phyloP scores from a whole-genome alignment of 92 coral and sea anemone genomes.

The Chrysogorgia sp. region DNA sequence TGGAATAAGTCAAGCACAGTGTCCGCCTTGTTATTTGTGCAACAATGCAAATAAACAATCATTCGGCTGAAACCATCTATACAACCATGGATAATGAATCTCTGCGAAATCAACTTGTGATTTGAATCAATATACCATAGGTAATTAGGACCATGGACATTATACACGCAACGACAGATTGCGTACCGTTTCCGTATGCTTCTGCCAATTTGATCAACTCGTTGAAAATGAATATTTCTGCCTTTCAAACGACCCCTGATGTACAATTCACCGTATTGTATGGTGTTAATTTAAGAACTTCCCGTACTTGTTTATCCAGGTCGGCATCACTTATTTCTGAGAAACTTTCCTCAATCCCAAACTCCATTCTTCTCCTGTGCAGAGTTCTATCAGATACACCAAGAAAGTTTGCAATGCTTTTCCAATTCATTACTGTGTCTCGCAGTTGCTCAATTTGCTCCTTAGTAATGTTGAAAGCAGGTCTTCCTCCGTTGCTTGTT shows the following conservation, averaged over 20 bases:
- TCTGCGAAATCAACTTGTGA: too few species aligned
- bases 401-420: constrained; percentile 7
- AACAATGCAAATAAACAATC: too few species aligned
- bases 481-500: constrained; percentile 47
- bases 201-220: too few species aligned
- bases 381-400: background rate
- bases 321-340: constrained; percentile 19
- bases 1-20: too few species aligned
- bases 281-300: constrained; percentile 20
- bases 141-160: too few species aligned
- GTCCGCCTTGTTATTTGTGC: too few species aligned
- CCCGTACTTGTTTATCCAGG: background rate
- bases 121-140: too few species aligned
- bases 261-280: constrained; percentile 1
- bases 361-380: too few species aligned
- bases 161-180: too few species aligned
- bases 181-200: too few species aligned
- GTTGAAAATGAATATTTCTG: constrained; percentile 4
- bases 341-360: constrained; percentile 10
- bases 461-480: constrained; percentile 14
- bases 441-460: constrained; percentile 51
- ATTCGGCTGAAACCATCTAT: too few species aligned
- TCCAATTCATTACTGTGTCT: constrained; percentile 43
- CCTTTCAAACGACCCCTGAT: background rate
- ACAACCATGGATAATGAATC: too few species aligned